Evolutionary conservation across 2,888 invertebrate species (phyloP), one percentile per base, ranked within the genome.

Genomic region (Pristionchus maxplancki): DNA sequence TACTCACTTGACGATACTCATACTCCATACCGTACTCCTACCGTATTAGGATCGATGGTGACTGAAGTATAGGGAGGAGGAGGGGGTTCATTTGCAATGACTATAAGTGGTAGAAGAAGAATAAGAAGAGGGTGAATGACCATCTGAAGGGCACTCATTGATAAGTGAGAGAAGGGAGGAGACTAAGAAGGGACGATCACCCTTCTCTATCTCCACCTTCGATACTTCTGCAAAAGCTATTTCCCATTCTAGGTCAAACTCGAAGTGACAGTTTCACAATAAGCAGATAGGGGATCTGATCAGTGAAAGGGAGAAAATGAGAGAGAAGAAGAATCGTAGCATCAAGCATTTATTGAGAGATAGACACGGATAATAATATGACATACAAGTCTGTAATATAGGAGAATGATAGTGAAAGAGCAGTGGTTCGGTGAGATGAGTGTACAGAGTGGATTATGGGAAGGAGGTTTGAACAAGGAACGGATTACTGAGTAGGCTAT

Each of bases 11-110:
- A 48, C 81, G 15, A 50, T 81, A 64, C 44, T 34, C 50, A 90
- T 88, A 53, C 89, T 88, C 31, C 48, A 20, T 82, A 82, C 82
- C 50, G 82, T 82, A 74, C 3, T 50, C 82, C 82, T 82, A 82
- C 82, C 82, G 82, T 82, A 28, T 82, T 48, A 4, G 82, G 82
- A 28, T 82, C 82, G 50, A 82, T 48, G n/a, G 48, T 28, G n/a
- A 50, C 82, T 13, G 82, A 44, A 15, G 81, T 48, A 6, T 40
- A 4, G 15, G 9, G n/a, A 28, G 81, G 81, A 11, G 37, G 48
- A 0, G 81, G 81, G 4, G 48, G 48, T 31, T 81, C 81, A 50
- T 81, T 48, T 31, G 81, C 48, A 31, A 40, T 15, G 20, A 50
- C 17, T 15, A 50, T 28, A 48, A 81, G 15, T 0, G 81, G 81